These are phyloP conservation scores for Aegithalos caudatus DNA, from an alignment of 2,113 vertebrate species.

Conservation along the genomic window DNA sequence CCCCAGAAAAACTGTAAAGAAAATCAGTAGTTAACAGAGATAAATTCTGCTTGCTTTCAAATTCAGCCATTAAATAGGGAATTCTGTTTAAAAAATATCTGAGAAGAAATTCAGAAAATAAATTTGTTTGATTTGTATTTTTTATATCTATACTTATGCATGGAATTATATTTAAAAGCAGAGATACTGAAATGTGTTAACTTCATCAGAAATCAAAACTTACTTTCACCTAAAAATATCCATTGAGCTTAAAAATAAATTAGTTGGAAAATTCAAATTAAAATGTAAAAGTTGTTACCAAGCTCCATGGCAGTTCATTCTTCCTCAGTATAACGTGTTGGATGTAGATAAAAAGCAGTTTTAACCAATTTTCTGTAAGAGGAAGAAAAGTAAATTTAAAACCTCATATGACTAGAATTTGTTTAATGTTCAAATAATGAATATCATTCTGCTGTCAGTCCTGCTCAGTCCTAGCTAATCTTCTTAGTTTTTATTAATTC, in stretches of 20 bases:
- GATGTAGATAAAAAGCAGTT: background rate
- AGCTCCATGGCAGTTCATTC: background rate
- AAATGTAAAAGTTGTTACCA: background rate
- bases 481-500: background rate
- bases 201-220: background rate
- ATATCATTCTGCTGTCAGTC: background rate
- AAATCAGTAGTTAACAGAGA: background rate
- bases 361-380: background rate
- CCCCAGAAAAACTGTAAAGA: background rate
- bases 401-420: background rate
- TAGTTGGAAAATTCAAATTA: background rate
- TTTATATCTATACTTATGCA: background rate
- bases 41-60: rapidly evolving
- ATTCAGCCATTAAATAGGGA: background rate
- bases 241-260: background rate
- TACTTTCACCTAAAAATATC: background rate
- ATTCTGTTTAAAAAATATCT: background rate
- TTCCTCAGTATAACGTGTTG: background rate
- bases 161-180: background rate
- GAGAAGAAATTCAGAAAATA: background rate
- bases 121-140: background rate
- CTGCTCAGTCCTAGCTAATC: background rate
- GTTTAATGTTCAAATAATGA: background rate
- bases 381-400: background rate
- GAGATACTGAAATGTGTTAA: background rate